phyloP scores from a whole-genome alignment of 2,888 invertebrate species.

The Pemphredon lugubris region DNA sequence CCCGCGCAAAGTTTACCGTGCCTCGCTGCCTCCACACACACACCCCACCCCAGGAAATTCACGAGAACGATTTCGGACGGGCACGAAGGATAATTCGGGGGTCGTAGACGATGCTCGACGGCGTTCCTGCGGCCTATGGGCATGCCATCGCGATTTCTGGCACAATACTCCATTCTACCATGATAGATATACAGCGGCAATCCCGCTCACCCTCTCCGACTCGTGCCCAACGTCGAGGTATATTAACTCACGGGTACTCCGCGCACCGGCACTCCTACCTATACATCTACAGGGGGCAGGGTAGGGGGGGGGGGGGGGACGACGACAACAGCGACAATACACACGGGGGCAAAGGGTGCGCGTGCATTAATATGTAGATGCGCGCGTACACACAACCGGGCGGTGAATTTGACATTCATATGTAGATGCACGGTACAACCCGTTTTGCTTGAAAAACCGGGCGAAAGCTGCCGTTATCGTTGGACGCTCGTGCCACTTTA shows the following conservation, averaged over 20 bases:
- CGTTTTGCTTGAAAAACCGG: conserved; percentile 30
- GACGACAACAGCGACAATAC: conserved; percentile 54
- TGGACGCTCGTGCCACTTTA: neutral
- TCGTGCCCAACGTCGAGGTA: conserved; percentile 35
- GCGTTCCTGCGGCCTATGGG: conserved; percentile 61
- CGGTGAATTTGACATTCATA: conserved; percentile 50
- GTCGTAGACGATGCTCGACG: conserved; percentile 55
- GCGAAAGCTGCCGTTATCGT: conserved; percentile 20
- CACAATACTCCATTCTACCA: conserved; percentile 77
- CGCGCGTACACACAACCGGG: conserved; percentile 23
- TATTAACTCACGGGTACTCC: conserved; percentile 69
- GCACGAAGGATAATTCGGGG: conserved; percentile 69
- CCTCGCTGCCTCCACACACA: no score
- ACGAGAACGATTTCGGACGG: no score
- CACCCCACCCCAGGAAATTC: no score
- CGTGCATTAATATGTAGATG: conserved; percentile 58
- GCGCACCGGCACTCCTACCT: conserved; percentile 46
- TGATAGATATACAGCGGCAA: conserved; percentile 77
- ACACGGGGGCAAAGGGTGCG: conserved; percentile 17
- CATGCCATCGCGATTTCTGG: conserved; percentile 75
- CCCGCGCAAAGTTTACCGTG: no score
- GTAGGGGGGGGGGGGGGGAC: no score
- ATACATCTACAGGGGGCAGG: conserved; percentile 26
- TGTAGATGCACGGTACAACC: conserved; percentile 44
- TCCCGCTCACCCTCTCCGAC: conserved; percentile 58